Evolutionary conservation across 2,797 vertebrate genomes (phyloP).

Genomic region (Lithobates pipiens): DNA sequence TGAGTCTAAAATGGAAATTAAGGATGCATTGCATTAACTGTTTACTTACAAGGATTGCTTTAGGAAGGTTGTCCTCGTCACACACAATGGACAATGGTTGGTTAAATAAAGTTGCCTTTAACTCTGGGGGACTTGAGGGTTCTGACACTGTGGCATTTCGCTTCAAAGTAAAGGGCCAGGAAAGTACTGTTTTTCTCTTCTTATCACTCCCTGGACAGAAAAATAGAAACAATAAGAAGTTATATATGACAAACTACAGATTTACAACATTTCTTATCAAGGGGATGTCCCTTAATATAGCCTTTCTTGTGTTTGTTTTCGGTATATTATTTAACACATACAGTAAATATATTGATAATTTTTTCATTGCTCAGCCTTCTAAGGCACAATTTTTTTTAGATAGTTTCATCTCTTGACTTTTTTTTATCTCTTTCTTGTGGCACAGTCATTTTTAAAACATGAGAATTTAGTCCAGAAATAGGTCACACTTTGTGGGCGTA

Average conservation of each 20-base stretch:
- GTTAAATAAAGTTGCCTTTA: slow-evolving; percentile 83
- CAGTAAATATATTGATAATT: no score
- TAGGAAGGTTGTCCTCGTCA: slow-evolving; percentile 80
- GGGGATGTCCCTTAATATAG: background rate
- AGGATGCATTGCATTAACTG: background rate
- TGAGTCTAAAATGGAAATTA: background rate
- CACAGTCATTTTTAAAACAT: background rate
- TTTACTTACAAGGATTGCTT: slow-evolving; percentile 82
- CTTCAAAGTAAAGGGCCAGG: slow-evolving; percentile 78
- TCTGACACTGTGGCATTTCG: slow-evolving; percentile 72
- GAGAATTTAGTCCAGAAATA: background rate
- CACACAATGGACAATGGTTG: slow-evolving; percentile 83
- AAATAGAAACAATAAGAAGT: slow-evolving; percentile 39
- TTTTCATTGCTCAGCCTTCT: no score
- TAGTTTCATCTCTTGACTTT: no score
- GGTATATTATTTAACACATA: no score
- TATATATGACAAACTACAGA: slow-evolving; percentile 62
- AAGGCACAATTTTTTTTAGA: no score
- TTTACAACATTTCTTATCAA: no score
- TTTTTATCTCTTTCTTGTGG: background rate
- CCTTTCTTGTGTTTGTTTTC: no score
- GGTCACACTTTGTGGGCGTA: background rate
- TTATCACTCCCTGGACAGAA: slow-evolving; percentile 75
- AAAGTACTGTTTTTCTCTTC: slow-evolving; percentile 82
- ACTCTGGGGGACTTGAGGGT: slow-evolving; percentile 65